Base-by-base conservation (phyloP, 2,113 vertebrate genomes). In the Macrotis lagotis region DNA sequence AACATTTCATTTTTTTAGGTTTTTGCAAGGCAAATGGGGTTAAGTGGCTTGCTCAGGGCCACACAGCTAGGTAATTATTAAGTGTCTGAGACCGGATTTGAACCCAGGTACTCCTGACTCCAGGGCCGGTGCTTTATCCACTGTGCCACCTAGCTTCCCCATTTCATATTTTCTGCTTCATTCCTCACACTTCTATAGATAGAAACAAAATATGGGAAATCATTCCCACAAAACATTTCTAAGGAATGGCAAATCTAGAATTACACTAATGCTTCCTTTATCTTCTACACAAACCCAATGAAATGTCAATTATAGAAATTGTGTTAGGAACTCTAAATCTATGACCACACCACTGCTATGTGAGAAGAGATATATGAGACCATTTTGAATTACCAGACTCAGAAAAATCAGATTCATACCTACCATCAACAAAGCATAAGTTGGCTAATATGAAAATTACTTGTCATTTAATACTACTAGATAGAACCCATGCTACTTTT, bases 391-490 rank as follows among this genome's bases (percentile, higher is more conserved):
- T 74, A 14, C 19, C 66, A 74, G 4, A 74, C 66, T n/a, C 37
- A 74, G 37, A 74, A 74, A 74, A 74, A 74, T 74, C 19, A 74
- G 9, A 74, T n/a, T n/a, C 37, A 74, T n/a, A n/a, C 4, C 37
- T 37, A 19, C 4, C 9, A 74, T 12, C 37, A 74, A 74, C 12
- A n/a, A 74, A 74, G 7, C 22, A 74, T 4, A 12, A 74, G 1
- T n/a, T n/a, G 5, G 5, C 5, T 16, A n/a, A 22, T 74, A 12
- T 74, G 16, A 74, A 74, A 74, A 74, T 74, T 44, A 74, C 14
- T 16, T n/a, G 66, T 44, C 1, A n/a, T n/a, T 0, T 19, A n/a
- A n/a, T 74, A n/a, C 0, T n/a, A 19, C 66, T n/a, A 7, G n/a
- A n/a, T n/a, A 7, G 5, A 74, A n/a, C 0, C 16, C 37, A 44